These are phyloP conservation scores for Geococcyx californianus DNA, from an alignment of 2,113 vertebrate species.

Conservation along the genomic window DNA sequence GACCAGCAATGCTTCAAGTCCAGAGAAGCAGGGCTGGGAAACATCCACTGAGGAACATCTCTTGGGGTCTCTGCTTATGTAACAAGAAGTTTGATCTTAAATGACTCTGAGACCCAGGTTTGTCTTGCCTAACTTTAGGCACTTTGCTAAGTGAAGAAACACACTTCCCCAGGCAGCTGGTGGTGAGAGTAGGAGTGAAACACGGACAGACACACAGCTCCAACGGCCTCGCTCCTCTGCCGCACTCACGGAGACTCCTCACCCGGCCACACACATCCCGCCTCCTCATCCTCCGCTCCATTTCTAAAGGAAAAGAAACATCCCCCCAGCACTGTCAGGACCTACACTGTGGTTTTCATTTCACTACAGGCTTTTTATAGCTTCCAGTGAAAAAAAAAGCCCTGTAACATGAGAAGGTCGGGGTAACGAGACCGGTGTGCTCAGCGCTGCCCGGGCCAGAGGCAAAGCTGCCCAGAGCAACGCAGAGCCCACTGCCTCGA, in stretches of 20 bases:
- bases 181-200: neutral
- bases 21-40: neutral
- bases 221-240: rapidly evolving
- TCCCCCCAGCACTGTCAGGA: neutral
- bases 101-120: neutral
- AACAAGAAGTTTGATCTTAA: neutral
- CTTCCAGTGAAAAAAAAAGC: neutral
- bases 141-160: neutral
- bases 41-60: neutral
- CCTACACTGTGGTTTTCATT: neutral
- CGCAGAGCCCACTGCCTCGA: rapidly evolving
- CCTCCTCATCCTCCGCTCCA: neutral
- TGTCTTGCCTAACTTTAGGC: neutral
- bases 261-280: neutral
- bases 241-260: rapidly evolving
- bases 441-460: neutral
- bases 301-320: neutral
- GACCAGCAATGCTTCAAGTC: neutral
- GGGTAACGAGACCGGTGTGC: neutral
- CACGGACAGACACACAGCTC: neutral
- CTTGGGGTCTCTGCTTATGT: neutral
- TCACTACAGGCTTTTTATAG: constrained; percentile 19
- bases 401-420: constrained; percentile 18
- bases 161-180: rapidly evolving
- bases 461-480: rapidly evolving